Evolutionary conservation across 1,140 invertebrate genomes (phyloP), one percentile per base, ranked within the genome.

Genomic region (Leptonema lineaticorne): DNA sequence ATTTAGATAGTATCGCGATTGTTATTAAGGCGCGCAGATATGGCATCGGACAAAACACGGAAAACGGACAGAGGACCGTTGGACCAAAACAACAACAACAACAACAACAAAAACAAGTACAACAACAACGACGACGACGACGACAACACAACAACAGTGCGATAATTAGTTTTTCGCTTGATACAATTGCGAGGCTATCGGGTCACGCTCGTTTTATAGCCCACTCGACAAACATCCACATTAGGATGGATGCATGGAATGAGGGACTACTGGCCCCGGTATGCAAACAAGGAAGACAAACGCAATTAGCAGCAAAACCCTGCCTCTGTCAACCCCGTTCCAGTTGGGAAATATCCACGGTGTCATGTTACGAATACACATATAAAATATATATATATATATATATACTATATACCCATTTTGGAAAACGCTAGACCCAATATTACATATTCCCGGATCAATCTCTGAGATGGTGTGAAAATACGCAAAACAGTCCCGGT

Each of bases 251-350:
- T 64, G 62, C 24, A 11, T 45, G 60, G 48, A 16, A 24, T 16
- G 60, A 5, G 33, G 22, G 24, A 41, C n/a, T n/a, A n/a, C n/a
- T n/a, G n/a, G n/a, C n/a, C 45, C 27, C 18, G 27, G 62, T 64
- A 64, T 16, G 62, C 24, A 64, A 64, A 64, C 62, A 64, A 64
- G 45, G 62, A 64, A 64, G 62, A 64, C 62, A 64, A 64, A 64
- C 62, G 62, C 62, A 64, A 64, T 64, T 64, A 64, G 62, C 62
- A 64, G 20, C 62, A 37, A 45, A 11, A 11, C 59, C 59, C 2
- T 9, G 5, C 41, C 37, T 41, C 28, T 22, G 2, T 22, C 53
- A 28, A 7, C 53, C 53, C 53, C 24, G 3, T 48, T 20, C 20
- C 18, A 2, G 37, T 2, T 41, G 37, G 37, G 37, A 41, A 41